Evolutionary conservation across 2,797 vertebrate genomes (phyloP).

Genomic region (Oreochromis mossambicus): DNA sequence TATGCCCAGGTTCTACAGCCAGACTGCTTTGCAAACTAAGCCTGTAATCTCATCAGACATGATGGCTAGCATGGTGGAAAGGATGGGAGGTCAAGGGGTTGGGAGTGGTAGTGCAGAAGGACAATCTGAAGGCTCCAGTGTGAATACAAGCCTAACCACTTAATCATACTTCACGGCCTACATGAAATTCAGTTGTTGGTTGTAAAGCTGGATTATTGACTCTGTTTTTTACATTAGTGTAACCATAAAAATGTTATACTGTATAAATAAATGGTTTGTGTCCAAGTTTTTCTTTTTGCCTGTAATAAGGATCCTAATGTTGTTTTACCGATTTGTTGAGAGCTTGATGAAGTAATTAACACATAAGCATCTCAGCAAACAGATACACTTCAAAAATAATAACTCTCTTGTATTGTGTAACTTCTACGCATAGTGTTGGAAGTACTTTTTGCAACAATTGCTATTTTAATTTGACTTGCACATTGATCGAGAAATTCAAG

Average conservation of each 20-base stretch:
- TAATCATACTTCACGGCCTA: constrained; percentile 5
- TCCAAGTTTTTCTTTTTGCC: neutral
- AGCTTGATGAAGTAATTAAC: neutral
- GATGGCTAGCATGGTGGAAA: constrained; percentile 60
- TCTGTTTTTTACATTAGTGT: neutral
- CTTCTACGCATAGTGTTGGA: neutral
- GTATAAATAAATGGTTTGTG: neutral
- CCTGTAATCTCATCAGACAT: constrained; percentile 77
- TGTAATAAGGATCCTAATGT: neutral
- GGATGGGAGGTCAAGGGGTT: constrained; percentile 29
- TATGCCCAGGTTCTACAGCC: constrained; percentile 25
- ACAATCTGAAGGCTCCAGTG: neutral
- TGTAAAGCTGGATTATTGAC: neutral
- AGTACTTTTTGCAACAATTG: neutral
- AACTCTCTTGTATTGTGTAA: neutral
- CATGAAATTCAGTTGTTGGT: neutral
- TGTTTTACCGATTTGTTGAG: neutral
- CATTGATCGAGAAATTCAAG: neutral
- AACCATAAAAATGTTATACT: neutral
- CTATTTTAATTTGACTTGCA: neutral
- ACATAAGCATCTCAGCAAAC: neutral
- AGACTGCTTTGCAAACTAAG: constrained; percentile 68
- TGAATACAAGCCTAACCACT: constrained; percentile 17
- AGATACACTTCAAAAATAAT: neutral
- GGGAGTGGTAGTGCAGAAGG: constrained; percentile 7